Percentiles rank a stretch among this genome's conserved stretches.
Evolutionary conservation across 1,140 invertebrate species (phyloP).

Genomic region (Trinorchestia longiramus): DNA sequence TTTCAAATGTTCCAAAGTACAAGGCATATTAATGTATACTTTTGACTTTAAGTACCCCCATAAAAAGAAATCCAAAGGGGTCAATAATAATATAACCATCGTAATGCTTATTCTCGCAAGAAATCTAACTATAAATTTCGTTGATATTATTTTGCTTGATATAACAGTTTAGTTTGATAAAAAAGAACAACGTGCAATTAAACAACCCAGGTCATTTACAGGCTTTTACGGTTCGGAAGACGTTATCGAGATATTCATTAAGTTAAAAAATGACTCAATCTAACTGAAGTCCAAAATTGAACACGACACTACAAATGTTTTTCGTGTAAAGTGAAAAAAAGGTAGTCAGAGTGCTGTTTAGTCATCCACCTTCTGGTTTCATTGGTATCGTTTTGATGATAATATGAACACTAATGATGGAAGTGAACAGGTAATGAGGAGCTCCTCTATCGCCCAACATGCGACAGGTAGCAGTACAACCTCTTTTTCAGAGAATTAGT

Average conservation of each 20-base stretch:
- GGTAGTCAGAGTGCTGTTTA: not conserved
- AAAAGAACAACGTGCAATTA: not conserved
- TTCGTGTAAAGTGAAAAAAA: not conserved
- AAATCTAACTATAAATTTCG: no score
- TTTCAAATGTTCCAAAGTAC: no score
- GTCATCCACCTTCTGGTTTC: not conserved
- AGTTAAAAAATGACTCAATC: not conserved
- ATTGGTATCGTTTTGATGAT: not conserved
- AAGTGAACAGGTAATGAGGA: not conserved
- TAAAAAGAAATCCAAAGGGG: no score
- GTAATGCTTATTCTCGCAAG: no score
- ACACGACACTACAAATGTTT: not conserved
- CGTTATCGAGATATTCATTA: not conserved
- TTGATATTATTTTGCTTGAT: no score
- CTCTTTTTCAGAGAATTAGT: not conserved
- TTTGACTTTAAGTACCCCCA: no score
- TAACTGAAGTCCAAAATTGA: not conserved
- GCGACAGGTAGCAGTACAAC: not conserved
- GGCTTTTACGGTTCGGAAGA: not conserved
- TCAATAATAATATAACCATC: no score
- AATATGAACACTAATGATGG: not conserved
- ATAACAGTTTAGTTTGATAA: not conserved
- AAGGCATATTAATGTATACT: no score
- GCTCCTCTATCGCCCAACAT: not conserved
- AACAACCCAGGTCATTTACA: not conserved